Conservation (phyloP, 2,797 vertebrate species). For the Neosalanx taihuensis region DNA sequence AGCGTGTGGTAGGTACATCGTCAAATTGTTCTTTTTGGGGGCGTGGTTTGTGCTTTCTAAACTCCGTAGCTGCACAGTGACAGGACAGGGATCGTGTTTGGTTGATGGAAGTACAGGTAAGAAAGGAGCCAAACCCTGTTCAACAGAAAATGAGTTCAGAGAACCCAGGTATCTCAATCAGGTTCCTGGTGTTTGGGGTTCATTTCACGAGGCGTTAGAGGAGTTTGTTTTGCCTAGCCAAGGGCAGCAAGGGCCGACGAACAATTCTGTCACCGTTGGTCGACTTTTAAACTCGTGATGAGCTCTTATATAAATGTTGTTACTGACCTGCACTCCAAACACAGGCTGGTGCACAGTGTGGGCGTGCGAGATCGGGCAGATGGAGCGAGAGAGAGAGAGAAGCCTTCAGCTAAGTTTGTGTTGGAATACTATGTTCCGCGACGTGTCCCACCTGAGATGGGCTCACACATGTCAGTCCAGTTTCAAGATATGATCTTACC, state of each 20-base stretch:
- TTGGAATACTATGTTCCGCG: too few species aligned
- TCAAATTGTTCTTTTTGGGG: not conserved
- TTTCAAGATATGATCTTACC: not conserved
- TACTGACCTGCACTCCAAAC: conserved; percentile 18
- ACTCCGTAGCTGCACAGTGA: too few species aligned
- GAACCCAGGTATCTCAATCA: not conserved
- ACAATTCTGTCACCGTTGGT: conserved; percentile 28
- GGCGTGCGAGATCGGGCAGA: not conserved
- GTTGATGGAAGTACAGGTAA: not conserved
- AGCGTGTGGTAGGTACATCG: not conserved
- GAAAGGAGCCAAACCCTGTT: not conserved
- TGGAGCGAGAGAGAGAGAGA: not conserved
- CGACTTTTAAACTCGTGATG: conserved; percentile 38
- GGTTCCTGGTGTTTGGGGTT: not conserved
- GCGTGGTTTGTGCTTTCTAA: too few species aligned
- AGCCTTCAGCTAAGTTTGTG: not conserved
- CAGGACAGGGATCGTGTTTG: too few species aligned
- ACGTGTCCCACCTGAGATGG: not conserved
- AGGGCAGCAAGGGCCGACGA: conserved; percentile 33
- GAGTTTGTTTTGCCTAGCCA: conserved; percentile 23
- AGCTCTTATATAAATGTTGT: conserved; percentile 26
- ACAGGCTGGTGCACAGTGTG: conserved; percentile 12
- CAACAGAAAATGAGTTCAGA: not conserved
- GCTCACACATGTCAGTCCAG: not conserved
- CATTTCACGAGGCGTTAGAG: not conserved